Evolutionary conservation across 1,140 invertebrate species (phyloP).

Genomic region (Bombus affinis): DNA sequence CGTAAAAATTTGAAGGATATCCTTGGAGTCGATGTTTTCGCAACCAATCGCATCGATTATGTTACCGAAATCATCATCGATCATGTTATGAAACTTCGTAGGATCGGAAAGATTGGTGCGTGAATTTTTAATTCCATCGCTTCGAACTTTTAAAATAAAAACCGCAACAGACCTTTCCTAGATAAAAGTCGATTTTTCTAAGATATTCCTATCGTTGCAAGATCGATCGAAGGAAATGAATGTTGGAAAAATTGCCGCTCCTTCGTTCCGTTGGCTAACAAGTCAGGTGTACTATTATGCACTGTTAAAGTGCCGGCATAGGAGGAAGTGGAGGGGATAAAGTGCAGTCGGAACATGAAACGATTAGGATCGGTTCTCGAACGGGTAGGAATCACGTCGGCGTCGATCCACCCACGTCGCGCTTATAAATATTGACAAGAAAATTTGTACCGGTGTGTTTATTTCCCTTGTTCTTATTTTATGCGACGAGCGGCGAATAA

Average conservation of each 20-base stretch:
- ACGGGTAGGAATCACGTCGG: constrained; percentile 20
- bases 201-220: neutral
- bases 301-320: neutral
- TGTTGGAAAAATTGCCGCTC: neutral
- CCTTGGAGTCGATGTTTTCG: neutral
- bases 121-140: too few relatives aligned
- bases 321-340: constrained; percentile 6
- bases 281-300: constrained; percentile 31
- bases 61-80: too few relatives aligned
- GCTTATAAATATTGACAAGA: constrained; percentile 46
- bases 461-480: neutral
- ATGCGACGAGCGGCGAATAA: neutral
- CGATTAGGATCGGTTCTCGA: constrained; percentile 36
- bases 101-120: neutral
- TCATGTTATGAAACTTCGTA: neutral
- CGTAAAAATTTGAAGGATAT: neutral
- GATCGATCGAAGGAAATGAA: neutral
- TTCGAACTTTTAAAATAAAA: too few relatives aligned
- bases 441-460: constrained; percentile 25
- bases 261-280: constrained; percentile 16
- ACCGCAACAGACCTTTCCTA: too few relatives aligned
- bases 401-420: constrained; percentile 36
- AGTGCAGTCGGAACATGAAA: constrained; percentile 16
- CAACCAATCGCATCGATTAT: too few relatives aligned
- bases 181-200: neutral